Base-by-base conservation (phyloP, 1,140 invertebrate species). In the Pogonognathellus flavescens region DNA sequence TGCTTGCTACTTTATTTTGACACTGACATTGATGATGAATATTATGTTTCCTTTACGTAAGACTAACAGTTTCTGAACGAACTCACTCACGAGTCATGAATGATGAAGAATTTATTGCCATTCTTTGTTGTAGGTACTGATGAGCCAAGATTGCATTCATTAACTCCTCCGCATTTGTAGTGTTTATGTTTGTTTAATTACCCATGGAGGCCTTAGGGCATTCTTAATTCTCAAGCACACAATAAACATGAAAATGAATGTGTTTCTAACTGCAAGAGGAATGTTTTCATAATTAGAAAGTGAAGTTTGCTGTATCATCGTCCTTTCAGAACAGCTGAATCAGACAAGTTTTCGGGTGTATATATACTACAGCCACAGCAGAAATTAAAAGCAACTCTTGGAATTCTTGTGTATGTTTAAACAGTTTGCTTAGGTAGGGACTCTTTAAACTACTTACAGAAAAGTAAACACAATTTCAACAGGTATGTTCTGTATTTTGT, bases 131-230 rank as follows among this genome's bases (percentile, higher is more conserved):
- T 76, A n/a, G n/a, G n/a, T n/a, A 76, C 22, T 70, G 1, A 31
- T 16, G 3, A 76, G 31, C 41, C 25, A 41, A 50, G 3, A 76
- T 76, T 76, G 6, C 70, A 50, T 50, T 76, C 70, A n/a, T 31
- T 11, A 14, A 57, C 53, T 57, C 53, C 41, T 76, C 70, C n/a
- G n/a, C 49, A 31, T 76, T 76, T 16, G 31, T 76, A 18, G 70
- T n/a, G 41, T 76, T 76, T 18, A 41, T 49, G 70, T 49, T n/a
- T 25, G 16, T 76, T 76, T 76, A 76, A 76, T 76, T 76, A 76
- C 70, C 31, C 70, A 8, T 76, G 70, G 14, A 76, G 14, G 70
- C 70, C 18, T 16, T n/a, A 41, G 41, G 41, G 31, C n/a, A 50
- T 10, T 49, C 70, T 72, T 14, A 49, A 50, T 10, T 49, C 70